phyloP scores from a whole-genome alignment of 2,888 invertebrate genomes.

The Drosophila cognata region DNA sequence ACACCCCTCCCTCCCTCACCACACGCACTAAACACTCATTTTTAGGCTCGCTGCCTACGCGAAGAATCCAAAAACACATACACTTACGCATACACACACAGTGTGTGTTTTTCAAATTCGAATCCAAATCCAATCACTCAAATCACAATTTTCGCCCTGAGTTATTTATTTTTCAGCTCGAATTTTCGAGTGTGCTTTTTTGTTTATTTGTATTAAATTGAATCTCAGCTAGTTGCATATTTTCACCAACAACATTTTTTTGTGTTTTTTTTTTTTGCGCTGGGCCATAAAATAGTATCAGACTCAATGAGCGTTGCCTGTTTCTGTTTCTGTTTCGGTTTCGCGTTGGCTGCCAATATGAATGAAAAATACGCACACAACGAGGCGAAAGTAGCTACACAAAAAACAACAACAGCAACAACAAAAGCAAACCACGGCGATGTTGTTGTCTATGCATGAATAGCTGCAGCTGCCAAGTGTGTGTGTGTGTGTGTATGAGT shows the following conservation, averaged over 20 bases:
- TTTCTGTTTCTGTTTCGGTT: constrained; percentile 36
- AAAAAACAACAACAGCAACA: not conserved
- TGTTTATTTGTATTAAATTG: constrained; percentile 58
- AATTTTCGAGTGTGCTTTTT: constrained; percentile 42
- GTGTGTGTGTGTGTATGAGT: constrained; percentile 27
- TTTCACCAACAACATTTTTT: constrained; percentile 45
- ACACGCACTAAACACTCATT: not conserved
- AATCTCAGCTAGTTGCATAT: constrained; percentile 59
- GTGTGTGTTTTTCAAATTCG: constrained; percentile 17
- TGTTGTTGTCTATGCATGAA: constrained; percentile 63
- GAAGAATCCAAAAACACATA: constrained; percentile 32
- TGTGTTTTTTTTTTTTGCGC: constrained; percentile 14
- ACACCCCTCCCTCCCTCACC: not conserved
- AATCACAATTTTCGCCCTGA: constrained; percentile 15
- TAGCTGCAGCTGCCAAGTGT: constrained; percentile 67
- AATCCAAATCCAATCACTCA: constrained; percentile 32
- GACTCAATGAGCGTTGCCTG: constrained; percentile 55
- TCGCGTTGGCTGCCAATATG: constrained; percentile 76
- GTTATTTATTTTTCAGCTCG: constrained; percentile 27
- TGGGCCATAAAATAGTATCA: constrained; percentile 54
- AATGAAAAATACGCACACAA: constrained; percentile 76
- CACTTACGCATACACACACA: not conserved
- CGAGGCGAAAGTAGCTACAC: constrained; percentile 60
- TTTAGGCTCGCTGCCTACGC: constrained; percentile 44
- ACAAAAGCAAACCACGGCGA: constrained; percentile 36